Base-by-base conservation (phyloP, 2,888 invertebrate species). In the Synergus umbraculus region DNA sequence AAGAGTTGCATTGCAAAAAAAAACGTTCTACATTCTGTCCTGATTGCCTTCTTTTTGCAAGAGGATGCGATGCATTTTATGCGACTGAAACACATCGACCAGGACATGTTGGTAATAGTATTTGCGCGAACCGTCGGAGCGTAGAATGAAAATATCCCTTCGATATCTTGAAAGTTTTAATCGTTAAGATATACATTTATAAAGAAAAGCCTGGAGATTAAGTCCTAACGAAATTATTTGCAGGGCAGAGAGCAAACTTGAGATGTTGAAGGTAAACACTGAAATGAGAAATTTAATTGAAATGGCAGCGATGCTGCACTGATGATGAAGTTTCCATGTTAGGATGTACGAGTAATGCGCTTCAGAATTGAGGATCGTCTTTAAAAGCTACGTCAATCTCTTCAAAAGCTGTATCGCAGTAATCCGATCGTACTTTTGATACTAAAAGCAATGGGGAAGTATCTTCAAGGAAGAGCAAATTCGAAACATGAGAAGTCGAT, bases 31-130 rank as follows among this genome's bases (percentile, higher is more conserved):
- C 73, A 73, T 73, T 73, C 73, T 73, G 49, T 54, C 73, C 54
- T 73, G 73, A 73, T 73, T 73, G 73, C 73, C 37, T 73, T 54
- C 49, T 73, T 73, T 73, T 73, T 73, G 73, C 73, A n/a, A 37
- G 54, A 54, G 73, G 73, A 54, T 37, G 22, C 67, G 46, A 73
- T 73, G 69, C 73, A 37, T 73, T 73, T 73, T 73, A 73, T 22
- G 29, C 22, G 15, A 15, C 22, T 49, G 49, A 8, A 69, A 41
- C 69, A 69, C 69, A n/a, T 37, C 29, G 13, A 73, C 9, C 69
- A 49, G 46, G 13, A 46, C 15, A 64, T 15, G n/a, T 58, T 58
- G 58, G n/a, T 58, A n/a, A 58, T 60, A 60, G 22, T 29, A 2
- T 60, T 60, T 12, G 22, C 60, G 60, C 60, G 60, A 60, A 22